phyloP scores from a whole-genome alignment of 2,888 invertebrate genomes.

The Trachelus iudaicus region DNA sequence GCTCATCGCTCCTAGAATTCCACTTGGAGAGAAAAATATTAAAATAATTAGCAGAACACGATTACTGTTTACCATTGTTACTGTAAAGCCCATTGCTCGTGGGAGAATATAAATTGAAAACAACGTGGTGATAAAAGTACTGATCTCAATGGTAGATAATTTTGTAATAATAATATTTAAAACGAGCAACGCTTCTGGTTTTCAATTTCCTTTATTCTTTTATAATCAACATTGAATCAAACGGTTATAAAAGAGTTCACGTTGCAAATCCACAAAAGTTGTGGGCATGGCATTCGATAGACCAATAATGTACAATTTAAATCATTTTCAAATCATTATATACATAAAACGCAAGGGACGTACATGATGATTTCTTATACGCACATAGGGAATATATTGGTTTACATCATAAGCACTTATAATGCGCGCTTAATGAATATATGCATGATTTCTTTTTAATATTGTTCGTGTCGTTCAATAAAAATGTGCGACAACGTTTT shows the following conservation, averaged over 20 bases:
- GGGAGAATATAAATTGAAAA: not conserved
- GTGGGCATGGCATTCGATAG: not conserved
- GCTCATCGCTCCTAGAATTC: not conserved
- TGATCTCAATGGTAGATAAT: not conserved
- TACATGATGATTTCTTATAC: not conserved
- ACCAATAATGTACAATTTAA: not conserved
- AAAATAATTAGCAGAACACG: constrained; percentile 10
- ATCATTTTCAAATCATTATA: not conserved
- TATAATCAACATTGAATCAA: not conserved
- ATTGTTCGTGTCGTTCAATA: not conserved
- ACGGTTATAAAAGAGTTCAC: not conserved
- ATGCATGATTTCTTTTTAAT: not conserved
- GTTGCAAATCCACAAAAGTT: not conserved
- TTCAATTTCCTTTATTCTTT: not conserved
- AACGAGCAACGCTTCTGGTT: not conserved
- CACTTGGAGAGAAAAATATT: constrained; percentile 14
- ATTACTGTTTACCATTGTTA: not conserved
- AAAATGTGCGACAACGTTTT: not conserved
- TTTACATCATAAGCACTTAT: not conserved
- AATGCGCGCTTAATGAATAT: not conserved
- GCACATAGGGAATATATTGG: not conserved
- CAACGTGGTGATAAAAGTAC: not conserved
- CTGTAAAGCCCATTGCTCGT: not conserved
- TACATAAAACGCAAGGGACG: not conserved
- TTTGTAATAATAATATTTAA: not conserved